These are phyloP conservation scores for Laupala kohalensis DNA, from an alignment of 1,140 invertebrate species.

Conservation along the genomic window DNA sequence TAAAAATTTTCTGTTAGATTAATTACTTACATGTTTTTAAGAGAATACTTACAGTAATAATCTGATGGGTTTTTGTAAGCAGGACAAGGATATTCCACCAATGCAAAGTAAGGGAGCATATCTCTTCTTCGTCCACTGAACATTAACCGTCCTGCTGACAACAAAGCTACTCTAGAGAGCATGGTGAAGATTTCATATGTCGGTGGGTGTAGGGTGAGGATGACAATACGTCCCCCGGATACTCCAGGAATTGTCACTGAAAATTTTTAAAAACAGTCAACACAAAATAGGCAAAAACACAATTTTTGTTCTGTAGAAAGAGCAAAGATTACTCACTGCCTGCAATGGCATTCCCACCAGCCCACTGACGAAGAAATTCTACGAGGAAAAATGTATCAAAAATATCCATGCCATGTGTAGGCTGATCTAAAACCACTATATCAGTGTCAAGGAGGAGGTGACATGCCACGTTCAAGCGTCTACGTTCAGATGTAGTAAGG, in stretches of 20 bases:
- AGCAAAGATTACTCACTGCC: background rate
- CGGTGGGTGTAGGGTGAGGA: slow-evolving; percentile 85
- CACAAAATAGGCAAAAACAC: too few relatives aligned
- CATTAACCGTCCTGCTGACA: slow-evolving; percentile 80
- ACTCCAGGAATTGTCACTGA: slow-evolving; percentile 15
- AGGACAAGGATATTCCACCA: slow-evolving; percentile 88
- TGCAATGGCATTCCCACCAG: slow-evolving; percentile 22
- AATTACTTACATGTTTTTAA: background rate
- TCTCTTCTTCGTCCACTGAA: slow-evolving; percentile 78
- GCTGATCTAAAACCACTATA: slow-evolving; percentile 73
- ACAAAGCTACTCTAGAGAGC: slow-evolving; percentile 71
- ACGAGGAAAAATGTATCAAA: slow-evolving; percentile 92
- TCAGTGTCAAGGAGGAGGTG: slow-evolving; percentile 73
- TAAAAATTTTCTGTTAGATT: too few relatives aligned
- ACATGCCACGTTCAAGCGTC: slow-evolving; percentile 74
- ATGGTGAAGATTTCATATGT: slow-evolving; percentile 93
- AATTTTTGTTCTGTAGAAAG: too few relatives aligned
- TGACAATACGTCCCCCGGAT: slow-evolving; percentile 52
- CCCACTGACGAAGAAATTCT: slow-evolving; percentile 89
- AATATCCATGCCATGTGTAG: slow-evolving; percentile 86
- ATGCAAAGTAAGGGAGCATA: slow-evolving; percentile 84
- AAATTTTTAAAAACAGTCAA: too few relatives aligned
- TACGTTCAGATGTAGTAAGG: slow-evolving; percentile 73
- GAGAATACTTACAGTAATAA: slow-evolving; percentile 69
- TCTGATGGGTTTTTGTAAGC: slow-evolving; percentile 93